A percentile compares a stretch with the other conserved stretches of the same genome.
Evolutionary conservation across 2,797 vertebrate genomes (phyloP).

Genomic region (Thamnophis elegans): DNA sequence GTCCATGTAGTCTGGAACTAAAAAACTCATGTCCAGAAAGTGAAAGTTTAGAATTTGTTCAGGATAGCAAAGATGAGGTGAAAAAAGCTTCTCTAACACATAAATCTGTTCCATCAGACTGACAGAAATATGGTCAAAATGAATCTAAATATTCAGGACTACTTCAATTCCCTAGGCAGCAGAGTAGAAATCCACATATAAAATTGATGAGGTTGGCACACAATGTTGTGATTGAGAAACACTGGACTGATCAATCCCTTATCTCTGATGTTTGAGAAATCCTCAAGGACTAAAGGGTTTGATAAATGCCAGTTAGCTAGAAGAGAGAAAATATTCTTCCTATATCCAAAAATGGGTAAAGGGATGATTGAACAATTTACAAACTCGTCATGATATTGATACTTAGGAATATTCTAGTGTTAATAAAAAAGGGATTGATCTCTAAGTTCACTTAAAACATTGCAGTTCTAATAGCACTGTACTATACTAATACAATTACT

Average conservation of each 20-base stretch:
- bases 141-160: background rate
- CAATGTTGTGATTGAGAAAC: background rate
- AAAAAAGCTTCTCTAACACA: background rate
- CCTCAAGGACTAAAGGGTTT: background rate
- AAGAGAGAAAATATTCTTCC: background rate
- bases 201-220: background rate
- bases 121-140: background rate
- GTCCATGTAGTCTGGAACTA: background rate
- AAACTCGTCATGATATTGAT: background rate
- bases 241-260: background rate
- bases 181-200: background rate
- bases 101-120: background rate
- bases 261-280: background rate
- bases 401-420: background rate
- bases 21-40: background rate
- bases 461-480: background rate
- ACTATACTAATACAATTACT: background rate
- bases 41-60: background rate
- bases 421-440: background rate
- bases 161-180: background rate
- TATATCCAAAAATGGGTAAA: background rate
- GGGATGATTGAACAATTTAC: background rate
- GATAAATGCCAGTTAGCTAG: background rate
- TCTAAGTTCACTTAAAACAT: background rate
- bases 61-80: background rate